phyloP scores from a whole-genome alignment of 2,797 vertebrate genomes.

The Caiman crocodilus region DNA sequence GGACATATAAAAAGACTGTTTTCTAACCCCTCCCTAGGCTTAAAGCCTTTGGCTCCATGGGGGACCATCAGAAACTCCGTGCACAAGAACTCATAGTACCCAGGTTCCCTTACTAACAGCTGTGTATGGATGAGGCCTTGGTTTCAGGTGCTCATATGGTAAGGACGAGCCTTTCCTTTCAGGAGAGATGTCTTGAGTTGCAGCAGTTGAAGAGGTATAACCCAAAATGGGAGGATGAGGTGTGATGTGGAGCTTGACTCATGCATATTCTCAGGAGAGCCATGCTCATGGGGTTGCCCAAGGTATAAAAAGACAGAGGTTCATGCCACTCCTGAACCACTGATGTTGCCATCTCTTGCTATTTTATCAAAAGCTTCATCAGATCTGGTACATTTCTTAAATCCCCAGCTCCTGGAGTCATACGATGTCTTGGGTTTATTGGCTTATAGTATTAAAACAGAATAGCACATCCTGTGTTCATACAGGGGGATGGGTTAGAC shows the following conservation, averaged over 20 bases:
- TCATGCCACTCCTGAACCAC: conserved; percentile 10
- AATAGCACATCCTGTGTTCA: no score
- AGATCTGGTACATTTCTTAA: neutral
- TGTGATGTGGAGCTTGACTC: accelerated
- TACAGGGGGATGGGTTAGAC: no score
- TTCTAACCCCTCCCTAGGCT: neutral
- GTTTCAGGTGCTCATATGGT: neutral
- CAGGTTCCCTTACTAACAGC: accelerated
- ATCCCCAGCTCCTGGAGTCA: neutral
- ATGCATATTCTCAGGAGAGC: neutral
- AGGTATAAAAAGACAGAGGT: conserved; percentile 22
- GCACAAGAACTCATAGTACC: neutral
- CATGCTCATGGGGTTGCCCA: neutral
- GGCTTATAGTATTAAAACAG: neutral
- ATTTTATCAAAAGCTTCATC: neutral
- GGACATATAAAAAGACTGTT: neutral
- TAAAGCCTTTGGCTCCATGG: neutral
- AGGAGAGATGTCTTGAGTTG: neutral
- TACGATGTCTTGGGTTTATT: neutral
- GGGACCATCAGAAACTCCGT: neutral
- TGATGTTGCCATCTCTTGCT: neutral
- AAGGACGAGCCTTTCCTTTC: neutral
- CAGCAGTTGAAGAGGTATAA: neutral
- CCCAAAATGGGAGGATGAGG: accelerated
- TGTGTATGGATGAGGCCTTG: accelerated